Conservation (phyloP, 2,888 invertebrate species). For the Branchipolynoe longqiensis region DNA sequence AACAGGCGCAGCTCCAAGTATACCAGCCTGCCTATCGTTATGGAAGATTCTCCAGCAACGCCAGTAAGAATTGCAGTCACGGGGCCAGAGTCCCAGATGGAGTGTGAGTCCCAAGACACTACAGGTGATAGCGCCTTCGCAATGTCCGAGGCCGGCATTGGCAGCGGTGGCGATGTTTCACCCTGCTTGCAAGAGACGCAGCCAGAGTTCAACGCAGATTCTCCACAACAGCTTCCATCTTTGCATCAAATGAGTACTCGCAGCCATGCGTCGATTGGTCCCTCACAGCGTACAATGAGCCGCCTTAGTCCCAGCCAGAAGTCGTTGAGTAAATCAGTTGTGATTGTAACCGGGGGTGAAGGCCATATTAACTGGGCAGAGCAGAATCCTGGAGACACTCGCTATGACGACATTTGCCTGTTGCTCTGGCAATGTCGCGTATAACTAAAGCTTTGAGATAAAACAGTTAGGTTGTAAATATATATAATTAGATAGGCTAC, state of each 20-base stretch:
- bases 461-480: too few relatives aligned
- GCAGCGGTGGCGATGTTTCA: neutral
- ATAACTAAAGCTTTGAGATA: too few relatives aligned
- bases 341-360: slow-evolving; percentile 78
- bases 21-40: slow-evolving; percentile 53
- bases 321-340: slow-evolving; percentile 71
- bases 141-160: too few relatives aligned
- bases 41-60: slow-evolving; percentile 25
- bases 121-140: neutral
- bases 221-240: too few relatives aligned
- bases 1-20: slow-evolving; percentile 49
- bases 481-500: too few relatives aligned
- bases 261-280: neutral
- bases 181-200: neutral
- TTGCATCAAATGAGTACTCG: neutral
- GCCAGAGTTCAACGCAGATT: too few relatives aligned
- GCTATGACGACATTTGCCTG: slow-evolving; percentile 67
- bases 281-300: neutral
- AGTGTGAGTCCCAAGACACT: neutral
- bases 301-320: neutral
- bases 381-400: slow-evolving; percentile 56
- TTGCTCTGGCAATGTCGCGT: slow-evolving; percentile 66
- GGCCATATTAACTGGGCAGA: slow-evolving; percentile 76
- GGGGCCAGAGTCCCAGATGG: neutral
- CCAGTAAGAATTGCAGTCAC: too few relatives aligned